Percentiles rank a stretch among this genome's conserved stretches.
Evolutionary conservation across 2,888 invertebrate species (phyloP).

Genomic region (Panzeria rudis): DNA sequence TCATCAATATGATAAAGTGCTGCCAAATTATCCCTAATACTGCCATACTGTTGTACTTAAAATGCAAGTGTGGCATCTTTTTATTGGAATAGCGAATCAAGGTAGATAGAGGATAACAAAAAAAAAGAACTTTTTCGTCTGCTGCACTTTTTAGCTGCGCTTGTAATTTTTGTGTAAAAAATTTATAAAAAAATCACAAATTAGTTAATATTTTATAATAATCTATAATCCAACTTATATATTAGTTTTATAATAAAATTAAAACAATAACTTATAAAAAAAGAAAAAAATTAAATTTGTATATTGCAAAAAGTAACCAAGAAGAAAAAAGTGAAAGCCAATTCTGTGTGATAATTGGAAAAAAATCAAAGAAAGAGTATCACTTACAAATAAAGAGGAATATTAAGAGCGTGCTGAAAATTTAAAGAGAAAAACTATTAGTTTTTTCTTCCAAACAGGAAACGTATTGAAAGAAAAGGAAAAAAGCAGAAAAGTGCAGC

Average conservation of each 20-base stretch:
- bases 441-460: conserved; percentile 73
- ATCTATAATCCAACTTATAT: conserved; percentile 55
- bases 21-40: no score
- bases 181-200: conserved; percentile 59
- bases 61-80: conserved; percentile 34
- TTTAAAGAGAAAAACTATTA: conserved; percentile 64
- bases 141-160: conserved; percentile 71
- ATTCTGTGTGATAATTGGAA: conserved; percentile 64
- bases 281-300: conserved; percentile 46
- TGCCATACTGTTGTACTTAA: neutral
- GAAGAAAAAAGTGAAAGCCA: conserved; percentile 73
- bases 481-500: conserved; percentile 67
- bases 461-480: conserved; percentile 68
- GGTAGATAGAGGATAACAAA: conserved; percentile 63
- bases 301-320: conserved; percentile 64
- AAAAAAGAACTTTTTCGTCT: conserved; percentile 67
- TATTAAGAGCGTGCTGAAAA: conserved; percentile 33
- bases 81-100: conserved; percentile 45
- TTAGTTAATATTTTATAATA: conserved; percentile 70
- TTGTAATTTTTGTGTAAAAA: conserved; percentile 72
- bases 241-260: conserved; percentile 69
- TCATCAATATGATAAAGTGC: no score
- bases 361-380: conserved; percentile 53
- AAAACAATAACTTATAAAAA: conserved; percentile 48
- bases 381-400: conserved; percentile 38